A percentile compares a stretch with the other conserved stretches of the same genome.
Evolutionary conservation across 2,113 vertebrate species (phyloP).

Genomic region (Phodopus roborovskii): DNA sequence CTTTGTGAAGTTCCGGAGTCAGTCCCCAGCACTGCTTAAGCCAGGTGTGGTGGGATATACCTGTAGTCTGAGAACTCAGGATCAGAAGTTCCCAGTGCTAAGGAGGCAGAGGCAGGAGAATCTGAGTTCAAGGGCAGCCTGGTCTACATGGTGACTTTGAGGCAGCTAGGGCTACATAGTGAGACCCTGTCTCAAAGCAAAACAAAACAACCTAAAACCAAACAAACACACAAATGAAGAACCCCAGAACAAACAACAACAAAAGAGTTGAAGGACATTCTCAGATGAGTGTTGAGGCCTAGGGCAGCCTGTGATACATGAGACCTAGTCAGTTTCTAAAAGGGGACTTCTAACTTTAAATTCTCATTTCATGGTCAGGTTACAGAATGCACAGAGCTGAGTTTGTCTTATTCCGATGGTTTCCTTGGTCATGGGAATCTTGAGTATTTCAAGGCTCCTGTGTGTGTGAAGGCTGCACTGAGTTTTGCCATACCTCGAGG

Average conservation of each 20-base stretch:
- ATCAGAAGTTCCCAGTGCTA: neutral
- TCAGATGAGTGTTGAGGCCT: neutral
- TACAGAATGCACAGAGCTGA: neutral
- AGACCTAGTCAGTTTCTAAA: neutral
- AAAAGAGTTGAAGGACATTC: neutral
- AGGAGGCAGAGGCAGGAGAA: neutral
- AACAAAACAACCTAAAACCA: neutral
- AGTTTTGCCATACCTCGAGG: neutral
- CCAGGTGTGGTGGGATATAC: neutral
- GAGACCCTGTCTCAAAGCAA: neutral
- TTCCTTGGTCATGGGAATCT: neutral
- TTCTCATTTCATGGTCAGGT: neutral
- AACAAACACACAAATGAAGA: neutral
- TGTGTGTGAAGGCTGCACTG: too few species aligned
- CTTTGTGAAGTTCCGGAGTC: too few species aligned
- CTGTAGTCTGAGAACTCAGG: neutral
- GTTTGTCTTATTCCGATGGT: neutral
- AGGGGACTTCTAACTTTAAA: neutral
- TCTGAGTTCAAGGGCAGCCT: neutral
- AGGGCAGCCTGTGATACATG: neutral
- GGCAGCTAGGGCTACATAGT: neutral
- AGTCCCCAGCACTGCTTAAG: neutral
- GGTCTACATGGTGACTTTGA: neutral
- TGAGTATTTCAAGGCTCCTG: neutral
- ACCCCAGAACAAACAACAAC: neutral